Conservation (phyloP, 2,888 invertebrate species). For the Onchidella celtica region DNA sequence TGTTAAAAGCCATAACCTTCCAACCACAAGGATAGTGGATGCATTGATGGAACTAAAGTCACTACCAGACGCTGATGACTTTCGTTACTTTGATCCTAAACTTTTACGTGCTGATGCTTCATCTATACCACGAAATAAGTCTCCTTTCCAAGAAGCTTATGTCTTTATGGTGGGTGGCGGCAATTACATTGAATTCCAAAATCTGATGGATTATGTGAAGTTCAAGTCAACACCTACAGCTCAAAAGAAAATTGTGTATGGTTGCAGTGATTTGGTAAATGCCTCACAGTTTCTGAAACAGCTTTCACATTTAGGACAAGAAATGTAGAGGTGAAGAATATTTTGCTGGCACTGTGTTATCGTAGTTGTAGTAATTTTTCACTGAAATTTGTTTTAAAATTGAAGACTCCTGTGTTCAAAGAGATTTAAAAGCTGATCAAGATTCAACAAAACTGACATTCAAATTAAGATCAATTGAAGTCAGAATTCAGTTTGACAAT, state of each 20-base stretch:
- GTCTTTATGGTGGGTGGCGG: conserved; percentile 84
- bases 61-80: conserved; percentile 90
- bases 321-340: conserved; percentile 41
- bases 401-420: too few relatives aligned
- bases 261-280: conserved; percentile 95
- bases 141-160: conserved; percentile 79
- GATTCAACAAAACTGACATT: too few relatives aligned
- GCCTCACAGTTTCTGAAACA: conserved; percentile 97
- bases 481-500: too few relatives aligned
- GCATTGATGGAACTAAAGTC: conserved; percentile 90
- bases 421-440: too few relatives aligned
- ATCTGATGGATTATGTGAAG: conserved; percentile 96
- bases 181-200: conserved; percentile 99
- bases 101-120: conserved; percentile 85
- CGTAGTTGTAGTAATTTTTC: neutral
- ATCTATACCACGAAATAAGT: conserved; percentile 75
- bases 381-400: neutral
- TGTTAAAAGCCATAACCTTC: conserved; percentile 97
- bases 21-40: conserved; percentile 95
- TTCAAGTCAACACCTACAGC: conserved; percentile 83
- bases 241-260: conserved; percentile 93
- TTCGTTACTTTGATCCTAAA: conserved; percentile 97
- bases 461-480: too few relatives aligned
- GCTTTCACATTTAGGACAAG: conserved; percentile 69
- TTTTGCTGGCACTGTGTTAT: neutral